Evolutionary conservation across 2,888 invertebrate species (phyloP).

Genomic region (Torymus tubicola): DNA sequence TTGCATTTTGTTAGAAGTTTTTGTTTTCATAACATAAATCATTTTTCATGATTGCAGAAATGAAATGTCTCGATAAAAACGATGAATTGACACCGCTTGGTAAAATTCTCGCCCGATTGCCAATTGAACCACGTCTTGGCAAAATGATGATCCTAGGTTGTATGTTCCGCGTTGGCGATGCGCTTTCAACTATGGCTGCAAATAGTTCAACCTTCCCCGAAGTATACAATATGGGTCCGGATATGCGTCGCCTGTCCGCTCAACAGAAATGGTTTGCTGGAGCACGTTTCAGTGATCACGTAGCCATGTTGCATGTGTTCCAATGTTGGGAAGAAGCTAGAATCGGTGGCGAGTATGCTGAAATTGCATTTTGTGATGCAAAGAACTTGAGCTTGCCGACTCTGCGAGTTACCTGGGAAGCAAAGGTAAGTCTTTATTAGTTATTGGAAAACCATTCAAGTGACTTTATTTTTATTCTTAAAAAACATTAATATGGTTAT

Average conservation of each 20-base stretch:
- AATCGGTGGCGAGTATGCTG: constrained; percentile 85
- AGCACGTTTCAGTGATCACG: constrained; percentile 93
- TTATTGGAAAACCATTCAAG: neutral
- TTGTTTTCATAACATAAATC: neutral
- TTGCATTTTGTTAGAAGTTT: no score
- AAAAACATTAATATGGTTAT: constrained; percentile 24
- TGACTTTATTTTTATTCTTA: neutral
- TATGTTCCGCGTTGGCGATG: constrained; percentile 92
- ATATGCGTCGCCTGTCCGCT: constrained; percentile 85
- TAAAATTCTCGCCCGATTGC: constrained; percentile 93
- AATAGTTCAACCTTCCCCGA: constrained; percentile 97
- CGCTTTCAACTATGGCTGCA: constrained; percentile 95
- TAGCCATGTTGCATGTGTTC: constrained; percentile 95
- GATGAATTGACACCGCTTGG: constrained; percentile 96
- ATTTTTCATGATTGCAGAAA: constrained; percentile 79
- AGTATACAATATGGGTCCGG: constrained; percentile 90
- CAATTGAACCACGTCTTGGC: constrained; percentile 96
- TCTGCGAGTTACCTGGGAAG: constrained; percentile 93
- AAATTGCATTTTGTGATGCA: constrained; percentile 91
- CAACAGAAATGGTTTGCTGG: constrained; percentile 93
- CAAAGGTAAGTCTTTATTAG: constrained; percentile 79
- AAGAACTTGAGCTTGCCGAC: constrained; percentile 94
- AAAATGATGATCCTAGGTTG: constrained; percentile 98
- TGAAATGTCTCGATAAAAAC: constrained; percentile 91
- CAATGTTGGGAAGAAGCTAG: constrained; percentile 88